These are phyloP conservation scores for Halcyon senegalensis DNA, from an alignment of 2,113 vertebrate genomes.

Conservation along the genomic window DNA sequence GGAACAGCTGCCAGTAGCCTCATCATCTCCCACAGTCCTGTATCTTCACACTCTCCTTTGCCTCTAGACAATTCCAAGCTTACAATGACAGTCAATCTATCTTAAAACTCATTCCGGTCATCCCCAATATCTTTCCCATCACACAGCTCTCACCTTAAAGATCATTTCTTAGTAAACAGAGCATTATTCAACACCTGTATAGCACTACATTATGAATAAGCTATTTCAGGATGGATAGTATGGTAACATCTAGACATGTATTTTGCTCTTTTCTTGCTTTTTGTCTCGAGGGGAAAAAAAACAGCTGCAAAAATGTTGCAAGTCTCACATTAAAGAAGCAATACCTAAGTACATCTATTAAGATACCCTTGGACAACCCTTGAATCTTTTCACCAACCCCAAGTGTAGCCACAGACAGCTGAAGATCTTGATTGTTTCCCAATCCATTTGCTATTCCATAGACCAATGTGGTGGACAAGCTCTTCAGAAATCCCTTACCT, in stretches of 20 bases:
- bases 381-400: neutral
- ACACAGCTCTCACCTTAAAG: neutral
- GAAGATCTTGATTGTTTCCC: neutral
- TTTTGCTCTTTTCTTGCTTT: neutral
- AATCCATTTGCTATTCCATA: neutral
- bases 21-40: neutral
- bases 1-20: neutral
- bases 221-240: neutral
- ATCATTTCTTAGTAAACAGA: neutral
- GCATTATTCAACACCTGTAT: neutral
- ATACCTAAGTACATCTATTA: neutral
- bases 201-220: neutral
- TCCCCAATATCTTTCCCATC: neutral
- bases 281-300: neutral
- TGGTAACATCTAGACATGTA: neutral
- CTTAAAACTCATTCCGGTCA: neutral
- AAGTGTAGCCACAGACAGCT: neutral
- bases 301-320: neutral
- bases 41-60: neutral
- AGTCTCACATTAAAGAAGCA: neutral
- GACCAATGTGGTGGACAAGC: neutral
- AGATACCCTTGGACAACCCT: neutral
- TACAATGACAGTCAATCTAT: neutral
- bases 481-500: slow-evolving; percentile 77
- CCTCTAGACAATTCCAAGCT: neutral